Percentiles rank a stretch among this genome's conserved stretches.
Conservation (phyloP, 2,888 invertebrate genomes). For the Leptinotarsa juncta region DNA sequence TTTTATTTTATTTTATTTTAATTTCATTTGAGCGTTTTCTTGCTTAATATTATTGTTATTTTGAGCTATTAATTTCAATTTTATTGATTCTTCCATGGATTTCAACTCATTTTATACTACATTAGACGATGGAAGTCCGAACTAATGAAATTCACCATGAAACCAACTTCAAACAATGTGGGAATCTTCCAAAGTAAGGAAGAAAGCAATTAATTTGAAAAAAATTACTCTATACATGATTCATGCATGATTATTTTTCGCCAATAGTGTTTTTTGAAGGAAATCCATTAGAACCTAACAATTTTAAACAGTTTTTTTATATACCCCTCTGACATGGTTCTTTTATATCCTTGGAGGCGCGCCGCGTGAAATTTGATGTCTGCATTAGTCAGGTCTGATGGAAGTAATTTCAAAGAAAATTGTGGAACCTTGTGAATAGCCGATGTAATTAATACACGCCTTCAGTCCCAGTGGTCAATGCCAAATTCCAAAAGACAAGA, state of each 20-base stretch:
- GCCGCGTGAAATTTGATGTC: constrained; percentile 77
- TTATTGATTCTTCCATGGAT: no score
- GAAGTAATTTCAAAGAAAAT: constrained; percentile 77
- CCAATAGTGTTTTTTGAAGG: constrained; percentile 7
- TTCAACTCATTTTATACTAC: no score
- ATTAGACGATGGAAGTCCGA: no score
- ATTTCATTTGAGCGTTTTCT: no score
- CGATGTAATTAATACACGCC: constrained; percentile 72
- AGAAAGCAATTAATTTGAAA: no score
- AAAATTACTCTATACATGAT: no score
- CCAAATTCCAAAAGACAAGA: constrained; percentile 69
- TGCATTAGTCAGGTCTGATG: constrained; percentile 72
- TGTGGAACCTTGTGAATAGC: constrained; percentile 68
- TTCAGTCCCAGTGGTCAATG: constrained; percentile 71
- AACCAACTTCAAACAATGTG: no score
- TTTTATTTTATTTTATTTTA: no score
- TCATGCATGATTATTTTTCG: not conserved
- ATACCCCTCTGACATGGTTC: constrained; percentile 65
- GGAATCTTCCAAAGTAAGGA: no score
- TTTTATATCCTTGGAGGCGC: constrained; percentile 78
- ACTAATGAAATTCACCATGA: no score
- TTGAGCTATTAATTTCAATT: no score
- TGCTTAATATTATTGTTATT: no score
- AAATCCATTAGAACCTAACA: constrained; percentile 27
- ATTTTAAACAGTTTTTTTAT: not conserved